Evolutionary conservation across 2,888 invertebrate genomes (phyloP).

Genomic region (Pristionchus arcanus): DNA sequence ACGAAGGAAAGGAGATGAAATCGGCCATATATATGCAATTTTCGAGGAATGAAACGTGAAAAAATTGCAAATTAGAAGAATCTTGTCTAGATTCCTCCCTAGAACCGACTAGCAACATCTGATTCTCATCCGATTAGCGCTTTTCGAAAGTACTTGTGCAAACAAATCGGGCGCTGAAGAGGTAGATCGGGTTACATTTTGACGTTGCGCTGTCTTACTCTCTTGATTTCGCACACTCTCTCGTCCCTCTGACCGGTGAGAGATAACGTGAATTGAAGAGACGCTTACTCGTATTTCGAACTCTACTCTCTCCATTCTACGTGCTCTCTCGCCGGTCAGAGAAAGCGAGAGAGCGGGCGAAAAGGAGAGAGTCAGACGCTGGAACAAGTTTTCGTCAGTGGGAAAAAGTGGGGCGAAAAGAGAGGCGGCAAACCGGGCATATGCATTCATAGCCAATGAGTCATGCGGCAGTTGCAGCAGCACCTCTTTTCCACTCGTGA

Average conservation of each 20-base stretch:
- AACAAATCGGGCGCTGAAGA: background rate
- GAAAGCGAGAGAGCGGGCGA: background rate
- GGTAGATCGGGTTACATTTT: background rate
- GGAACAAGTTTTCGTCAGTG: background rate
- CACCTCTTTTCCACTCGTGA: background rate
- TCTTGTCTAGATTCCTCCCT: no score
- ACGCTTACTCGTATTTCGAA: no score
- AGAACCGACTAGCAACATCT: background rate
- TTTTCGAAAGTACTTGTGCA: conserved; percentile 8
- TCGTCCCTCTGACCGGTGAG: no score
- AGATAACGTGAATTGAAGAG: background rate
- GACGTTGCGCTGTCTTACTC: background rate
- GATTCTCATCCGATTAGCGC: background rate
- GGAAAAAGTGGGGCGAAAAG: background rate
- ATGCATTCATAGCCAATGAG: conserved; percentile 18
- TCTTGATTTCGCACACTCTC: background rate
- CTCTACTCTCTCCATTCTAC: background rate
- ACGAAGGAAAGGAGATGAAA: no score
- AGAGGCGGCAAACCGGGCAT: background rate
- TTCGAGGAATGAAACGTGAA: no score
- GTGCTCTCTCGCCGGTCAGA: background rate
- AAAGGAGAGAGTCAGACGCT: background rate
- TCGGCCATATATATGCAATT: no score
- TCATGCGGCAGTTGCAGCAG: background rate
- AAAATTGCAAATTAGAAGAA: no score